A percentile compares a stretch with the other conserved stretches of the same genome.
Conservation (phyloP, 2,888 invertebrate species). For the Cephus pygmeus region DNA sequence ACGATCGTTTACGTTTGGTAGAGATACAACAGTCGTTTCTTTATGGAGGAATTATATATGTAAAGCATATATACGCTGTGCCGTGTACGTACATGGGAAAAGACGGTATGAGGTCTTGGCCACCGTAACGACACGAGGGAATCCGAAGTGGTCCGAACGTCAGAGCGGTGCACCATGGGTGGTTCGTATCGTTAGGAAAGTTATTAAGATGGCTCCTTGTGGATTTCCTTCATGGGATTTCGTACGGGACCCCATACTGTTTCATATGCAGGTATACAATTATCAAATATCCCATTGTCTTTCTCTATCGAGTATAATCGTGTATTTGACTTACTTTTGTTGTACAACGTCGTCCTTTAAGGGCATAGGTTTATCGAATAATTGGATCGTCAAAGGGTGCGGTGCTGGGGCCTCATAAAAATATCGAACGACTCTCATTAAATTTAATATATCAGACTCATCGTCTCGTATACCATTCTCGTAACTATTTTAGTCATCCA, state of each 20-base stretch:
- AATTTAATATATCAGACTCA: not conserved
- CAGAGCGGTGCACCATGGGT: not conserved
- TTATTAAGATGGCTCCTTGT: not conserved
- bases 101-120: not conserved
- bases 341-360: not conserved
- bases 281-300: not conserved
- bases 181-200: not conserved
- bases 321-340: not conserved
- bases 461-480: not conserved
- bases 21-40: not conserved
- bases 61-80: not conserved
- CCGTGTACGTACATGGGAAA: not conserved
- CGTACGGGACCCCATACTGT: not conserved
- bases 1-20: not conserved
- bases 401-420: not conserved
- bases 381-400: not conserved
- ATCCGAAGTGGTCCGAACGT: not conserved
- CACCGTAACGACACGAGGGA: not conserved
- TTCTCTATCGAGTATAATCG: not conserved
- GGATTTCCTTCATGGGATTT: not conserved
- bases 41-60: not conserved
- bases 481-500: conserved; percentile 1
- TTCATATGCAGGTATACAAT: not conserved
- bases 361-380: not conserved
- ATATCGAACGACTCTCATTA: not conserved